A percentile compares a stretch with the other conserved stretches of the same genome.
Conservation (phyloP, 2,113 vertebrate species). For the Mustelus asterias region DNA sequence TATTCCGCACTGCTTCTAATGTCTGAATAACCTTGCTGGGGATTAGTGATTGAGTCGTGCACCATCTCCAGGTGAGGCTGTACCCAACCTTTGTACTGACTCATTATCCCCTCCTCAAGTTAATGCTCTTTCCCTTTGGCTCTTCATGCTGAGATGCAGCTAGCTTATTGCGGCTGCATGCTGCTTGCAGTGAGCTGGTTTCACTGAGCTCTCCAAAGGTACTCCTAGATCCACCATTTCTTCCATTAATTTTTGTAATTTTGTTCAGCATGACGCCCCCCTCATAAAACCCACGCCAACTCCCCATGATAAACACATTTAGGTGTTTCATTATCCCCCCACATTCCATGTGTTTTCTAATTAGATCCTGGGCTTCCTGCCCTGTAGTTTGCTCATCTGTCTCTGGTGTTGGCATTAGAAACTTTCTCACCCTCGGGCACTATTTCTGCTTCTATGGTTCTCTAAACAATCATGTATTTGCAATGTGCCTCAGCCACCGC, state of each 20-base stretch:
- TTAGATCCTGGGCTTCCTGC: background rate
- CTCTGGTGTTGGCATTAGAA: background rate
- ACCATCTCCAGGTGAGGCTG: background rate
- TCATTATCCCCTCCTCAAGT: background rate
- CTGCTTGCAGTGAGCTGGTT: background rate
- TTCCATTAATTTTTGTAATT: background rate
- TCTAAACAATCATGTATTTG: background rate
- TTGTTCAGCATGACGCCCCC: background rate
- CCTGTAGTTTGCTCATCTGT: background rate
- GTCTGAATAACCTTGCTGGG: background rate
- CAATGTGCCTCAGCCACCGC: background rate
- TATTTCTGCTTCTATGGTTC: background rate
- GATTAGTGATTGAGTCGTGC: background rate
- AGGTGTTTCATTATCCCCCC: background rate
- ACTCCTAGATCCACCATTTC: background rate
- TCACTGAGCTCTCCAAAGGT: background rate
- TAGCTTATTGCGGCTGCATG: background rate
- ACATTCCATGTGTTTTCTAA: background rate
- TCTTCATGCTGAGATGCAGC: background rate
- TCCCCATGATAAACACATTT: background rate
- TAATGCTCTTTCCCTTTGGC: background rate
- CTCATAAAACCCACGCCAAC: background rate
- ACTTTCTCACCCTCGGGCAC: background rate
- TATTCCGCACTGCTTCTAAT: background rate
- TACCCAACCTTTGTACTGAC: background rate